Conservation (phyloP, 1,140 invertebrate species). For the Drosophila fuyamai region DNA sequence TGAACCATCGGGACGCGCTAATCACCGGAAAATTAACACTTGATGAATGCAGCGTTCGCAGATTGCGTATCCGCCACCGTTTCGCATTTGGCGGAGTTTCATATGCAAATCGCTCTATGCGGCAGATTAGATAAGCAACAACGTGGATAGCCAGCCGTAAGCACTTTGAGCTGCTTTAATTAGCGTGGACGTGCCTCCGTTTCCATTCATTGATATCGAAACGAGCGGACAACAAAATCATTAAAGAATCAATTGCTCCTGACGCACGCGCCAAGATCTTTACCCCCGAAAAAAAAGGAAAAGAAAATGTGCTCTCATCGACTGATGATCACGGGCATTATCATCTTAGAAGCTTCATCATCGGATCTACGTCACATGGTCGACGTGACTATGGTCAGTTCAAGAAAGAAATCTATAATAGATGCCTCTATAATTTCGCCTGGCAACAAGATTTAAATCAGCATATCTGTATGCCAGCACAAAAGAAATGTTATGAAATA, state of each 20-base stretch:
- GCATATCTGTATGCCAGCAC: conserved; percentile 17
- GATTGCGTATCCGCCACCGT: conserved; percentile 58
- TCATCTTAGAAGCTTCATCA: conserved; percentile 14
- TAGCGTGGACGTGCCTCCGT: conserved; percentile 71
- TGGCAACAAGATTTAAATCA: conserved; percentile 57
- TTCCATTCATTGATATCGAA: conserved; percentile 48
- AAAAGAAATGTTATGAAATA: conserved; percentile 39
- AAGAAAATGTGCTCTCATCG: background rate
- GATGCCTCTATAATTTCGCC: conserved; percentile 9
- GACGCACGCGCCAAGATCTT: conserved; percentile 51
- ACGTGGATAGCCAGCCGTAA: conserved; percentile 49
- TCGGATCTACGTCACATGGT: conserved; percentile 41
- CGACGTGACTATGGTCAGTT: conserved; percentile 76
- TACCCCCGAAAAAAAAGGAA: conserved; percentile 14
- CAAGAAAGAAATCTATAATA: conserved; percentile 28
- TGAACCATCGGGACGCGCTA: conserved; percentile 48
- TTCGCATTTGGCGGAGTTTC: conserved; percentile 13
- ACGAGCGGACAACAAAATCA: conserved; percentile 67
- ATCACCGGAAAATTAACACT: conserved; percentile 40
- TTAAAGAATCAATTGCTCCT: conserved; percentile 61
- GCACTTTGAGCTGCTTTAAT: conserved; percentile 55
- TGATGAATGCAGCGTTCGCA: conserved; percentile 20
- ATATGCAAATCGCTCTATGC: conserved; percentile 21
- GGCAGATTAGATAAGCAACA: conserved; percentile 57
- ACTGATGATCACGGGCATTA: conserved; percentile 10